Evolutionary conservation across 2,113 vertebrate species (phyloP).

Genomic region (Oxyura jamaicensis): DNA sequence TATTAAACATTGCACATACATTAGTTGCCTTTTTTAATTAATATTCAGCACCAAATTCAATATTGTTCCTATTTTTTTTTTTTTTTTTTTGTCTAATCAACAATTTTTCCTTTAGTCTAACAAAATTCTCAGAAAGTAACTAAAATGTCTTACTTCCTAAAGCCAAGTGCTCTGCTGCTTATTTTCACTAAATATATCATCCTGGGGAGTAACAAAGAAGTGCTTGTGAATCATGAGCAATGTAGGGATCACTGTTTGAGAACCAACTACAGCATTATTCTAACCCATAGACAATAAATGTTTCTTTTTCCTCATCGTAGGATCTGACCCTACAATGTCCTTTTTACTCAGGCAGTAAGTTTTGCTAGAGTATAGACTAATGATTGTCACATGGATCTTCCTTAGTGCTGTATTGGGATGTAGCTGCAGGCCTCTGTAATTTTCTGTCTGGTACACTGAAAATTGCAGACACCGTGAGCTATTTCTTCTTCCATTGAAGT

Average conservation of each 20-base stretch:
- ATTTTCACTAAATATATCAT: not conserved
- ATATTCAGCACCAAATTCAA: not conserved
- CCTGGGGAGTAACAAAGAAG: not conserved
- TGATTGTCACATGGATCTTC: not conserved
- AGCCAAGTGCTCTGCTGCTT: not conserved
- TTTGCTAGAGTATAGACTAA: not conserved
- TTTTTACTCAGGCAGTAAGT: not conserved
- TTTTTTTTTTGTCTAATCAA: not conserved
- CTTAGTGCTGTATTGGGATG: not conserved
- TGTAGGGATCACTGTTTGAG: not conserved
- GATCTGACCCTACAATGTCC: not conserved
- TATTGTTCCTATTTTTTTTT: not conserved
- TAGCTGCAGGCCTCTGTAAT: not conserved
- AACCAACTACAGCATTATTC: not conserved
- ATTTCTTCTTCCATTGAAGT: slow-evolving; percentile 16
- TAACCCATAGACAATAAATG: not conserved
- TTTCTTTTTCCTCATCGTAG: not conserved
- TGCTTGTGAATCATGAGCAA: not conserved
- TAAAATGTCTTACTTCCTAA: not conserved
- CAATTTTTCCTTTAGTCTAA: not conserved
- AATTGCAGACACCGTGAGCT: not conserved
- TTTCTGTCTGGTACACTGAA: not conserved
- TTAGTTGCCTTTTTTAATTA: not conserved
- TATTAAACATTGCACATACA: not conserved
- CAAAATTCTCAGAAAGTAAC: not conserved